Percentiles rank a stretch among this genome's conserved stretches.
Evolutionary conservation across 2,797 vertebrate species (phyloP).

Genomic region (Morelia viridis): DNA sequence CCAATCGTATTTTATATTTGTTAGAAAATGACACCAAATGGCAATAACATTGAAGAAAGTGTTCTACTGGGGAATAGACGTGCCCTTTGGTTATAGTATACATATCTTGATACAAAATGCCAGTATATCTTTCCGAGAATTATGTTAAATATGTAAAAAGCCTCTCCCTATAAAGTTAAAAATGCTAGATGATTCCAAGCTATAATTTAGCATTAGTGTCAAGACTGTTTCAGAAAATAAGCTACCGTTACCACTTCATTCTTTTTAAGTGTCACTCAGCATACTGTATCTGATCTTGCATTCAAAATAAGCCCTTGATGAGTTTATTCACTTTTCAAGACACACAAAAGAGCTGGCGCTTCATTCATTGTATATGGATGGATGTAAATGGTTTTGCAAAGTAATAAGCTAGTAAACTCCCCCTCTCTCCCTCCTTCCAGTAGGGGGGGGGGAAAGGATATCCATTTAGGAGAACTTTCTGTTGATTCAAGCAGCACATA

Average conservation of each 20-base stretch:
- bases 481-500: background rate
- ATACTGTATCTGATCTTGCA: constrained; percentile 68
- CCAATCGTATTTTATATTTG: constrained; percentile 80
- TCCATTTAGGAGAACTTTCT: background rate
- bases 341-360: constrained; percentile 59
- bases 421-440: background rate
- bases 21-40: constrained; percentile 87
- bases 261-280: constrained; percentile 75
- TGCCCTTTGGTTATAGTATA: constrained; percentile 86
- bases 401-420: constrained; percentile 61
- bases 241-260: constrained; percentile 68
- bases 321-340: constrained; percentile 71
- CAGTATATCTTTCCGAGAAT: constrained; percentile 84
- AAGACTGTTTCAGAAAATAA: constrained; percentile 76
- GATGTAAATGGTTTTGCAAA: constrained; percentile 68
- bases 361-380: constrained; percentile 65
- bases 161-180: constrained; percentile 79
- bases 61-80: constrained; percentile 84
- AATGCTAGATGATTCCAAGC: constrained; percentile 74
- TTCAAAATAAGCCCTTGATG: constrained; percentile 68
- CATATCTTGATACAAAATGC: constrained; percentile 86
- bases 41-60: constrained; percentile 90
- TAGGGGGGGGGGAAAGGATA: background rate
- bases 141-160: constrained; percentile 91
- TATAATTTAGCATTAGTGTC: constrained; percentile 79